Base-by-base conservation (phyloP, 2,888 invertebrate genomes). In the Sussaba pulchella region DNA sequence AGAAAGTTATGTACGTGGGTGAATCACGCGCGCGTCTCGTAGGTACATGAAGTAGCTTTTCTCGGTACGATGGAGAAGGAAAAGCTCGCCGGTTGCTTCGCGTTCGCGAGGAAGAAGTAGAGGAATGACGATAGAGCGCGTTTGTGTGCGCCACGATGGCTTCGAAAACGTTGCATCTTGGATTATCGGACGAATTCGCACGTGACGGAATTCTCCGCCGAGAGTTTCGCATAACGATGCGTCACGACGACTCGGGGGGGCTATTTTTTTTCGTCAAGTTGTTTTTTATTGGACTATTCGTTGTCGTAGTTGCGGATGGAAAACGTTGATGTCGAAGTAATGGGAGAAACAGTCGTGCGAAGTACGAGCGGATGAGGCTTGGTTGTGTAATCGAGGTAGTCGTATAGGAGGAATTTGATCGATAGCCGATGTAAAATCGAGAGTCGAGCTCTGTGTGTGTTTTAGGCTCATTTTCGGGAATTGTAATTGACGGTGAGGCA, bases 141-240 rank as follows among this genome's bases (percentile, higher is more conserved):
- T n/a, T 6, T 19, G 36, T 1, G 19, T 21, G 54, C 31, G 17
- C 57, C n/a, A 4, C 57, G 4, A 12, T 31, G 14, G 21, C 31
- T 31, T 57, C 57, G n/a, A 24, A 39, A 50, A 67, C 41, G 39
- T 67, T 45, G 50, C 75, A 61, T 67, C 75, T 67, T 26, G 59
- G 50, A 67, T 67, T 75, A 61, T 75, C 67, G 75, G 39, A 47
- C 19, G 50, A 75, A 75, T 59, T 67, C 41, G 57, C 24, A 39
- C 59, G 50, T 61, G 31, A 75, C 21, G 19, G 17, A 66, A 74
- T 45, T 50, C 26, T 39, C 41, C 24, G 26, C 14, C 24, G 36
- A 39, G 39, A 72, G 41, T 39, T 31, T 26, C 21, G 63, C 61
- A 50, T 52, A 72, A 72, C 24, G 61, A 72, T 26, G 61, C 14